These are phyloP conservation scores for Cremastinae sp. DNA, from an alignment of 2,888 invertebrate species.

Conservation along the genomic window DNA sequence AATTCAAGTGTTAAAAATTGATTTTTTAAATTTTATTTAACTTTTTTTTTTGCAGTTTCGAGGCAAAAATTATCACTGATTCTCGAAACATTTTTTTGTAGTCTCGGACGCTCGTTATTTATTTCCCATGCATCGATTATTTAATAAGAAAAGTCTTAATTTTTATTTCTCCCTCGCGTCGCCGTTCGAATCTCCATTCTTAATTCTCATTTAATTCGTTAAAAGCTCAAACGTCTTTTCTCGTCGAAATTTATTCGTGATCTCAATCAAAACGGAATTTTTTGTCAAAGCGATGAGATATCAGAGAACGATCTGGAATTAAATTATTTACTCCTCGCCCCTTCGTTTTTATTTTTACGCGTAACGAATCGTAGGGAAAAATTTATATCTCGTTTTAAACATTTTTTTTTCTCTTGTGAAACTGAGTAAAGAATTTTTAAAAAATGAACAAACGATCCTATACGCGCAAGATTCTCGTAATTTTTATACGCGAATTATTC, in stretches of 20 bases:
- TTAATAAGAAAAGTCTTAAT: slow-evolving; percentile 32
- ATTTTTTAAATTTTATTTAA: no score
- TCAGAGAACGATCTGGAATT: slow-evolving; percentile 44
- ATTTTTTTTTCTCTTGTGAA: background rate
- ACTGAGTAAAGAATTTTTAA: background rate
- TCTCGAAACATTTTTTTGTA: background rate
- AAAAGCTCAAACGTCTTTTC: slow-evolving; percentile 38
- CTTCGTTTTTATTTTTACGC: slow-evolving; percentile 21
- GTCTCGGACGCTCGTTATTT: background rate
- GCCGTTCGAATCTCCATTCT: slow-evolving; percentile 10
- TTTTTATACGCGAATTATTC: slow-evolving; percentile 36
- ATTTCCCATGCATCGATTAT: slow-evolving; percentile 31
- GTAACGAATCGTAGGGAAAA: slow-evolving; percentile 1
- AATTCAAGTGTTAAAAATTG: background rate
- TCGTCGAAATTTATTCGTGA: background rate
- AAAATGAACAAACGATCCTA: slow-evolving; percentile 19
- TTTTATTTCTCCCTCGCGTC: slow-evolving; percentile 26
- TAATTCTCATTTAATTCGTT: background rate
- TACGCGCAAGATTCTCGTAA: slow-evolving; percentile 28
- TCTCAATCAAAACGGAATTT: slow-evolving; percentile 31
- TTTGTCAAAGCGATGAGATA: slow-evolving; percentile 47
- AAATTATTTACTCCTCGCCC: slow-evolving; percentile 47
- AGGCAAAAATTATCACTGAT: slow-evolving; percentile 8
- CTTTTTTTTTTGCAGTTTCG: background rate
- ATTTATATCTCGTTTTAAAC: slow-evolving; percentile 10